Conservation (phyloP, 1,140 invertebrate genomes). For the Drosophila takahashii region DNA sequence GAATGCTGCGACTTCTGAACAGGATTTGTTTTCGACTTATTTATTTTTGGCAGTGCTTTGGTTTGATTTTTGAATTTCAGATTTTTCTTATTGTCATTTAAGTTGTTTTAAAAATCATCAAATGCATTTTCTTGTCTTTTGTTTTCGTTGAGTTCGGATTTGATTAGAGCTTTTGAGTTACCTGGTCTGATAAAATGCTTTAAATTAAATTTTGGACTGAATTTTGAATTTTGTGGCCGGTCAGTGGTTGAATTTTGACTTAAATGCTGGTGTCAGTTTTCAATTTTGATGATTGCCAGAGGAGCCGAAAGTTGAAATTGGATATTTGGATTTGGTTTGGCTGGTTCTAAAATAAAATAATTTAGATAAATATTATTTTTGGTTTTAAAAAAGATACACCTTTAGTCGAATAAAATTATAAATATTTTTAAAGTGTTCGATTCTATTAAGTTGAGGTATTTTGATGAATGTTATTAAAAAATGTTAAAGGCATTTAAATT, state of each 20-base stretch:
- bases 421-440: not conserved
- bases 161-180: constrained; percentile 23
- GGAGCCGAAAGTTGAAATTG: constrained; percentile 67
- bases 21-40: constrained; percentile 21
- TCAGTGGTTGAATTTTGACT: constrained; percentile 49
- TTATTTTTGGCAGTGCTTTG: constrained; percentile 1
- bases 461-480: not conserved
- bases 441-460: not conserved
- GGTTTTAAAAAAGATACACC: not conserved
- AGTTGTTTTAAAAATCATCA: constrained; percentile 4
- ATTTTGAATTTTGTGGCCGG: constrained; percentile 63
- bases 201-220: constrained; percentile 31
- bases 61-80: constrained; percentile 29
- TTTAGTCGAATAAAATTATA: not conserved
- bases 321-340: constrained; percentile 39
- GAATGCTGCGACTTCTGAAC: constrained; percentile 51
- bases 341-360: constrained; percentile 72
- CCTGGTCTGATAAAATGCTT: constrained; percentile 14
- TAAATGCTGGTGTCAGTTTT: constrained; percentile 20
- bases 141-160: constrained; percentile 3
- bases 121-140: not conserved
- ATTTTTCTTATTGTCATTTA: constrained; percentile 14
- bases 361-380: constrained; percentile 41
- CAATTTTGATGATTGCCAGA: constrained; percentile 67
- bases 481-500: not conserved